Conservation (phyloP, 2,113 vertebrate genomes). For the Pollachius pollachius region DNA sequence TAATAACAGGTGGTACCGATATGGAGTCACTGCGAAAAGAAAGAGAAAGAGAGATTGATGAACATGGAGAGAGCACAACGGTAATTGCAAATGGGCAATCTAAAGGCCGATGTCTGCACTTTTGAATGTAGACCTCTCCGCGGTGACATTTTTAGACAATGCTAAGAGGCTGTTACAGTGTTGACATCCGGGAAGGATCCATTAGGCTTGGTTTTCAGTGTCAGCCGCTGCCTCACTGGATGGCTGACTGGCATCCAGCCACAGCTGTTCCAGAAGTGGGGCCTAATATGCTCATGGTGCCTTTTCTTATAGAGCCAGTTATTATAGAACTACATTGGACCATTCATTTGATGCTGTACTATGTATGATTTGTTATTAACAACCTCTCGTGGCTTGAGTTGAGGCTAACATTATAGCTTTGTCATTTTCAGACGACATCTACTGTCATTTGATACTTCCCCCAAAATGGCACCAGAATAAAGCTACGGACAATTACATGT, state of each 20-base stretch:
- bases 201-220: constrained; percentile 12
- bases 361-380: no score
- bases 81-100: constrained; percentile 28
- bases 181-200: constrained; percentile 40
- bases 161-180: constrained; percentile 38
- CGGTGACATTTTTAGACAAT: constrained; percentile 46
- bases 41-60: neutral
- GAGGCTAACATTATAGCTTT: no score
- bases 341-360: no score
- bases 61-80: constrained; percentile 18
- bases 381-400: no score
- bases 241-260: neutral
- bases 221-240: constrained; percentile 4
- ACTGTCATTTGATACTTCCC: no score
- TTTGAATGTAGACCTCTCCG: constrained; percentile 47
- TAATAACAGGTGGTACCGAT: constrained; percentile 52
- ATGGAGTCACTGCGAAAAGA: constrained; percentile 42
- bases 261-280: neutral
- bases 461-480: no score
- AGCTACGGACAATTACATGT: no score
- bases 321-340: no score
- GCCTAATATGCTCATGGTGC: no score
- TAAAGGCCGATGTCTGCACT: constrained; percentile 59
- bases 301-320: no score
- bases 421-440: no score